Base-by-base conservation (phyloP, 2,888 invertebrate genomes). In the Rhagonycha lutea region DNA sequence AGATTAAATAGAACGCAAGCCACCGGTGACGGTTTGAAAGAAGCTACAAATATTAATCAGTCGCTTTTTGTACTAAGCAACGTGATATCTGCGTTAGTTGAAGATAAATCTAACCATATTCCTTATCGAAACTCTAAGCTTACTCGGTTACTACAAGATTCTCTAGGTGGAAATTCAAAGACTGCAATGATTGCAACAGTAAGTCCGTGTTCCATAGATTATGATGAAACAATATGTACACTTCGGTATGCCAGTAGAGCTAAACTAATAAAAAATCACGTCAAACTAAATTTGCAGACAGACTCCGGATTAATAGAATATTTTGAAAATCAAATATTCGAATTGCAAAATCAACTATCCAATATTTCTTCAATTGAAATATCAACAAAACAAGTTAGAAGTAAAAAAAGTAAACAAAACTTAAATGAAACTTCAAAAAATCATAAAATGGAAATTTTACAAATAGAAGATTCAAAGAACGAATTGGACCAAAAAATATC, bases 91-190 rank as follows among this genome's bases (percentile, higher is more conserved):
- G 98, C 99, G 1, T 89, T 99, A 78, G 98, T 98, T 2, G 99
- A 99, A 89, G 98, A 98, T 65, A 98, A 98, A 89, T 95, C 96
- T 82, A 95, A 95, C 0, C 98, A 99, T 87, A 96, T 99, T 83
- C 99, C 99, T 0, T 99, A 99, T 88, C 91, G 99, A 82, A 99
- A 99, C 89, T 98, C 98, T 0, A 99, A 99, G 88, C 89, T 99
- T 32, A 99, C 99, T 0, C 88, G 98, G 11, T 88, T 98, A 60
- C 89, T 99, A 77, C 98, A 99, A 89, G 98, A 99, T 87, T 99
- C 99, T 0, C 89, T 99, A 0, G 98, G 98, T 1, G 98, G 98
- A 0, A 98, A 98, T 89, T 96, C 97, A 0, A 97, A 97, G 89
- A 97, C 97, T 26, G 94, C 97, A 14, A 97, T 97, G 97, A 96